Evolutionary conservation across 2,113 vertebrate genomes (phyloP), one percentile per base, ranked within the genome.

Genomic region (Dicrurus megarhynchus): DNA sequence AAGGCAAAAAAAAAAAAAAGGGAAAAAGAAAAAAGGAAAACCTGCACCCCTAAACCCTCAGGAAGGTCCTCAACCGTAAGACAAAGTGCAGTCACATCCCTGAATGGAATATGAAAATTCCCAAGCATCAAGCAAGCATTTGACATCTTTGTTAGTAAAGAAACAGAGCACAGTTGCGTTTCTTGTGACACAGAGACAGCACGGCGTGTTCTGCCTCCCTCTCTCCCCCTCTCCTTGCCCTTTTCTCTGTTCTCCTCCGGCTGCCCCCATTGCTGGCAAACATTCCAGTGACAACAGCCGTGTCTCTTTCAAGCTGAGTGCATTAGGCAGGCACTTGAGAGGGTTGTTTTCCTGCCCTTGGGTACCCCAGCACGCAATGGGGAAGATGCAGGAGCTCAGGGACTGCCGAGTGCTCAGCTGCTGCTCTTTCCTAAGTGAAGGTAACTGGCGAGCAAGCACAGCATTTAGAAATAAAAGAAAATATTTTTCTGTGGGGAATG

Each of bases 401-500:
- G 73, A 28, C 44, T 90, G 95, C 82, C 94, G 88, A 94, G 81
- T 87, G 81, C 95, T 96, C 89, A 89, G 88, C 77, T 88, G 39
- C 87, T 96, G n/a, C 39, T 55, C 87, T 85, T 93, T 74, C 57
- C 49, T 60, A 52, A 86, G 88, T 35, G 60, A 89, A 94, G 93
- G 70, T 5, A 94, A 95, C 76, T 70, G 56, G 77, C 0, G 1
- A 94, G 77, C 94, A 95, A 97, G 84, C 53, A 18, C 69, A 90
- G 89, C 90, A 82, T 82, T 97, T 97, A 96, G 96, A 97, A 96
- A 89, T 4, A 59, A 88, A 97, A 78, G 95, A 84, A 97, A 97
- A 95, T 75, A 75, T 90, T 90, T 93, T 92, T 80, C 84, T 30
- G 6, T 75, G 67, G 81, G 83, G 33, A 78, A 46, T n/a, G 26